Evolutionary conservation across 2,888 invertebrate genomes (phyloP), one percentile per base, ranked within the genome.

Genomic region (Drosophila conformis): DNA sequence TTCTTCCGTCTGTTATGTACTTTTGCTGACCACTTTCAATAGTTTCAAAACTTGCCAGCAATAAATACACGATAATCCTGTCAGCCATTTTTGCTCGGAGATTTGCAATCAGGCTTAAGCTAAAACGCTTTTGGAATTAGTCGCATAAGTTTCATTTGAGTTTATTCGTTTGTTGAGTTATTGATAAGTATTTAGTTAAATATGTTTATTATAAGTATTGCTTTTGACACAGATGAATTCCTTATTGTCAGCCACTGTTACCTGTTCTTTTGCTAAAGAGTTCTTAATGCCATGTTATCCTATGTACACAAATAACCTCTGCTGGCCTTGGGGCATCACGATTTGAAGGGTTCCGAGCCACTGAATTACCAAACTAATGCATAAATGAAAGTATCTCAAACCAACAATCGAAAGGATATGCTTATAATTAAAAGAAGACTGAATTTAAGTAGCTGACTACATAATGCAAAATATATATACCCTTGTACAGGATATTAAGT

Each of bases 351-450:
- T 21, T 11, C 11, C 31, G 11, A 4, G 1, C 11, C 11, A 25
- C 7, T 18, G 18, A 21, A 49, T 13, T 56, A 35, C 29, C 11
- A 40, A 51, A 8, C 38, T 11, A 56, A 51, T 56, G 56, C 25
- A 42, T 53, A 31, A 29, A 31, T 46, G 40, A 66, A 66, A 52
- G 13, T 11, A 25, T 18, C 42, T 49, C 31, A 31, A 59, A 13
- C 15, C 10, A 8, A 1, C 18, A 36, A n/a, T 49, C 7, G 7
- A 62, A 33, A 27, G 27, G 5, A 21, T 29, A 25, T 33, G 4
- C 13, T 35, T 42, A 38, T 29, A 46, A 40, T 65, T 35, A 40
- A 13, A 25, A 2, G 6, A 18, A 35, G 0, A 5, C 25, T 59
- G 3, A 25, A 27, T 35, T 71, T 29, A 48, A 25, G 21, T 40